Base-by-base conservation (phyloP, 2,888 invertebrate genomes). In the Tholera decimalis region DNA sequence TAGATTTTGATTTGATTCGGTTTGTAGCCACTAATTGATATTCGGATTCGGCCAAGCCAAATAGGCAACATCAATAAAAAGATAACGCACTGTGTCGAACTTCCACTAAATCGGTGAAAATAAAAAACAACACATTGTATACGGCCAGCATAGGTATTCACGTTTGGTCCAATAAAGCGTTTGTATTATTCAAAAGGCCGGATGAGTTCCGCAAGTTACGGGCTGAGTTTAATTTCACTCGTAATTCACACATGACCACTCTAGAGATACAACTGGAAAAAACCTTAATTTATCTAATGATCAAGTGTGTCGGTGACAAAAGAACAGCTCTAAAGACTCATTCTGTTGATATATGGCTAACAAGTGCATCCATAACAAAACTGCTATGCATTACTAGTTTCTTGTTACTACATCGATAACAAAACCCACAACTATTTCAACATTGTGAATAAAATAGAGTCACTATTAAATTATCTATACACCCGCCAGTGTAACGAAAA, bases 171-270 rank as follows among this genome's bases (percentile, higher is more conserved):
- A 91, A 93, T 92, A 92, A 91, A 90, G 88, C 87, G 85, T 90
- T 90, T 94, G 91, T 91, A 93, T 94, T 92, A 93, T 94, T 93
- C 93, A 94, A 91, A 91, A 92, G 89, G 87, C 86, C 84, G 88
- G 88, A 91, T 91, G 90, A 89, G 90, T 90, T 91, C 91, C 86
- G 89, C 86, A 88, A 86, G 84, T 85, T 85, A 85, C 84, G 82
- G 82, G 81, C 84, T 85, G 85, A 90, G 89, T 93, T 92, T 88
- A 92, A 93, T 92, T 93, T 92, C 84, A 87, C 84, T 85, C 87
- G 89, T 91, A 91, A 92, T 91, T 91, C 88, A 89, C 85, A 85
- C 85, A 83, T 84, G 86, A 84, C 85, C 84, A 84, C 82, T 81
- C 80, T 80, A 81, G 88, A 87, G 83, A 86, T 87, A 84, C 83